phyloP scores from a whole-genome alignment of 1,140 invertebrate species.

The Magallana ariakensis region DNA sequence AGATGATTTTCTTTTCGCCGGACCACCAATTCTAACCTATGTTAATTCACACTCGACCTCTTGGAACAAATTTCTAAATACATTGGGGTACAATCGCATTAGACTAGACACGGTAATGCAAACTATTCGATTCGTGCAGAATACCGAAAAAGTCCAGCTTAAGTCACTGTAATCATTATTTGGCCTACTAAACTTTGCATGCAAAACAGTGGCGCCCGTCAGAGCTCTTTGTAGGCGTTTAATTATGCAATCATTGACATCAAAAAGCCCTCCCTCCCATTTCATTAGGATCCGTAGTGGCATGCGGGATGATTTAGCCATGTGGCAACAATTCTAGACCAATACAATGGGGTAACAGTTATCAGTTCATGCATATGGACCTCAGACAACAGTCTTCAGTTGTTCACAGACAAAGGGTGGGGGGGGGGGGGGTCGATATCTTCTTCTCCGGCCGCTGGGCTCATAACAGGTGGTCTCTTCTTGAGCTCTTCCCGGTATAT shows the following conservation, averaged over 20 bases:
- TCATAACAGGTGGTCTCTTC: not conserved
- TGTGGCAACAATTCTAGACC: slow-evolving; percentile 49
- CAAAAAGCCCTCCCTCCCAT: slow-evolving; percentile 40
- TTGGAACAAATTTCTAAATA: not conserved
- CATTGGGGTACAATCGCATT: not conserved
- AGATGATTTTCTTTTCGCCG: not conserved
- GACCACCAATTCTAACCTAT: too few relatives aligned
- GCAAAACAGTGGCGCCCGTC: slow-evolving; percentile 32
- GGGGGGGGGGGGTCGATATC: not conserved
- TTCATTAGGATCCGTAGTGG: slow-evolving; percentile 18
- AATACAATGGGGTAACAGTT: not conserved
- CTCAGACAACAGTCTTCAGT: slow-evolving; percentile 15
- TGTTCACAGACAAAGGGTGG: slow-evolving; percentile 54
- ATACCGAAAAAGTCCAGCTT: not conserved
- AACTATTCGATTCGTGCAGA: not conserved
- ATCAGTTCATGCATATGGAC: slow-evolving; percentile 49
- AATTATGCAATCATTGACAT: slow-evolving; percentile 11
- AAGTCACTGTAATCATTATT: slow-evolving; percentile 42
- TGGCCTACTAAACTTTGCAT: slow-evolving; percentile 51
- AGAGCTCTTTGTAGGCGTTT: slow-evolving; percentile 49
- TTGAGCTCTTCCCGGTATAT: too few relatives aligned
- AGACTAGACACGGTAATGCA: not conserved
- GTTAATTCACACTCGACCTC: not conserved
- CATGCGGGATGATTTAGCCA: slow-evolving; percentile 42
- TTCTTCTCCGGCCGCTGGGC: not conserved